Base-by-base conservation (phyloP, 2,888 invertebrate species). In the Apamea epomidion region DNA sequence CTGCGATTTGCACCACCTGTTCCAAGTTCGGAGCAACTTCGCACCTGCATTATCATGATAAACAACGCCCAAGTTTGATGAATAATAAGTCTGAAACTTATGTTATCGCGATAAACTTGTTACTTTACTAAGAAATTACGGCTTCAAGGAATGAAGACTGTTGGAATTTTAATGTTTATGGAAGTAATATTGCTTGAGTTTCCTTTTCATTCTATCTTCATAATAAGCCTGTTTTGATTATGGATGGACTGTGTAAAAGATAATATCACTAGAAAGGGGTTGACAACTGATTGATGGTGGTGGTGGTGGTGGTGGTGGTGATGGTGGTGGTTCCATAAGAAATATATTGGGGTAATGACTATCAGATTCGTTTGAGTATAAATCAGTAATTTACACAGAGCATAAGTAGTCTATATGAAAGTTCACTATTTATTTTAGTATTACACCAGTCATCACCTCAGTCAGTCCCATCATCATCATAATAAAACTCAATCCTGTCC, bases 21-120 rank as follows among this genome's bases (percentile, higher is more conserved):
- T 80, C 76, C 70, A 25, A 75, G 65, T 78, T 78, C 71, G 67
- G 80, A 79, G 64, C 84, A 86, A 86, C 65, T 86, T 84, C 69
- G 81, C 85, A 86, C 85, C 87, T 86, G 85, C 87, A 86, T 84
- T 87, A 86, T 84, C 81, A 84, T 86, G 84, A 87, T 86, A 84
- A 86, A 86, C 81, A 87, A 86, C 76, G 81, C 60, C 48, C 73
- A 87, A 87, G 37, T 86, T 87, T 86, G 84, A 81, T 87, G 86
- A 84, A 86, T 85, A 85, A 86, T 81, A 85, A 86, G 74, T 67
- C 87, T 70, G 75, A 69, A 85, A 85, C 85, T 85, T 87, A 76
- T 77, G 72, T 81, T 86, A 84, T 83, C 73, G 72, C 64, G 67
- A 76, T 80, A 73, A 85, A 82, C 86, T 84, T 85, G 86, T 82